phyloP scores from a whole-genome alignment of 1,140 invertebrate species.

The Drosophila arizonae region DNA sequence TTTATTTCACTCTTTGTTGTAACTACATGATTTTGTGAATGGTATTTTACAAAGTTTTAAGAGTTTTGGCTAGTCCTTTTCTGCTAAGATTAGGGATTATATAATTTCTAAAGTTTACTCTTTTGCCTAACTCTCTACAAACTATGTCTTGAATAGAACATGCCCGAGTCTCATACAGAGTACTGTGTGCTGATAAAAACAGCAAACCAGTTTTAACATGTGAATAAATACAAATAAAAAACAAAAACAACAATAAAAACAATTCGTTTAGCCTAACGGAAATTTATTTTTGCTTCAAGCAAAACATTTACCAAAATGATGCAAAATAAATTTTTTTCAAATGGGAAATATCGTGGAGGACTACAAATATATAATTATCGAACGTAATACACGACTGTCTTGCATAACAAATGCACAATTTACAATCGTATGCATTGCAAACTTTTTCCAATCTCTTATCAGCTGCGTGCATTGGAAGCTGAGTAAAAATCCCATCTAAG shows the following conservation, averaged over 20 bases:
- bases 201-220: slow-evolving; percentile 38
- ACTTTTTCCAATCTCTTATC: slow-evolving; percentile 20
- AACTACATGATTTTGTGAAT: too few relatives aligned
- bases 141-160: background rate
- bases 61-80: too few relatives aligned
- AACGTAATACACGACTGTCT: too few relatives aligned
- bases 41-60: too few relatives aligned
- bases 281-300: background rate
- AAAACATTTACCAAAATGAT: background rate
- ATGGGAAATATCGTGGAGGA: too few relatives aligned
- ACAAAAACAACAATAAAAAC: slow-evolving; percentile 3
- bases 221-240: slow-evolving; percentile 10
- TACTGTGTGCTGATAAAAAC: slow-evolving; percentile 18
- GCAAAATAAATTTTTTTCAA: background rate
- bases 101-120: too few relatives aligned
- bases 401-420: too few relatives aligned
- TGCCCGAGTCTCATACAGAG: too few relatives aligned
- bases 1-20: too few relatives aligned
- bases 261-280: background rate
- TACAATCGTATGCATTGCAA: background rate
- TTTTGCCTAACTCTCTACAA: too few relatives aligned
- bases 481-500: background rate
- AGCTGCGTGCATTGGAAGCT: slow-evolving; percentile 5
- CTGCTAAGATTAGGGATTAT: too few relatives aligned
- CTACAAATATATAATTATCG: too few relatives aligned